A percentile compares a stretch with the other conserved stretches of the same genome.
phyloP scores from a whole-genome alignment of 2,797 vertebrate genomes.

The Bufotes viridis region DNA sequence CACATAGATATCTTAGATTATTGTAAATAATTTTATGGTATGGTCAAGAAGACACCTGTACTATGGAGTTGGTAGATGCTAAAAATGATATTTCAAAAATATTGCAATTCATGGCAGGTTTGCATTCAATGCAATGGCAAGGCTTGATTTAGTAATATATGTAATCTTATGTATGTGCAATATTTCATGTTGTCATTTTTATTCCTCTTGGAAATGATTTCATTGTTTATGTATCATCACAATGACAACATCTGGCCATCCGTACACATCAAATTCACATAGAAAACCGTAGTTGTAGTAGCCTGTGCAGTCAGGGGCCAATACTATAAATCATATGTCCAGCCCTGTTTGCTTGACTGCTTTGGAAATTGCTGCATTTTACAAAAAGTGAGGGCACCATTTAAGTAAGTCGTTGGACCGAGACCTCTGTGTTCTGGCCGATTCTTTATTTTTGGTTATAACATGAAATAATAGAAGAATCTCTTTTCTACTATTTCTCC shows the following conservation, averaged over 20 bases:
- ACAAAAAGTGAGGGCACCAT: constrained; percentile 5
- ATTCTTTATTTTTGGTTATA: constrained; percentile 31
- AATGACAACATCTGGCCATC: constrained; percentile 30
- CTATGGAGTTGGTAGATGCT: too few relatives aligned
- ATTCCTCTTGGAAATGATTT: constrained; percentile 10
- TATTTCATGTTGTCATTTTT: constrained; percentile 14
- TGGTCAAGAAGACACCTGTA: background rate
- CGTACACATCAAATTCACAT: constrained; percentile 33
- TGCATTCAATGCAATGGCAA: background rate
- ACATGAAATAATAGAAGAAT: constrained; percentile 37
- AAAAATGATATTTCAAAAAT: background rate
- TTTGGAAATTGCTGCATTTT: constrained; percentile 39
- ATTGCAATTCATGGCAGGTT: background rate
- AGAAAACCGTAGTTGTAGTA: background rate
- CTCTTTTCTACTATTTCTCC: background rate
- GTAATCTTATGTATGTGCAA: background rate
- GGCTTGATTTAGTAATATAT: background rate
- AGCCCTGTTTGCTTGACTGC: constrained; percentile 27
- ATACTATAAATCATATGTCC: constrained; percentile 44
- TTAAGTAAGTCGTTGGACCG: constrained; percentile 16
- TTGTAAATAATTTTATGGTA: too few relatives aligned
- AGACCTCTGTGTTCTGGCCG: constrained; percentile 11
- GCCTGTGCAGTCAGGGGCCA: background rate
- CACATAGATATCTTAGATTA: too few relatives aligned
- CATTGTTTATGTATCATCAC: constrained; percentile 35